phyloP scores from a whole-genome alignment of 2,113 vertebrate genomes.

The Brevimyrus niger region DNA sequence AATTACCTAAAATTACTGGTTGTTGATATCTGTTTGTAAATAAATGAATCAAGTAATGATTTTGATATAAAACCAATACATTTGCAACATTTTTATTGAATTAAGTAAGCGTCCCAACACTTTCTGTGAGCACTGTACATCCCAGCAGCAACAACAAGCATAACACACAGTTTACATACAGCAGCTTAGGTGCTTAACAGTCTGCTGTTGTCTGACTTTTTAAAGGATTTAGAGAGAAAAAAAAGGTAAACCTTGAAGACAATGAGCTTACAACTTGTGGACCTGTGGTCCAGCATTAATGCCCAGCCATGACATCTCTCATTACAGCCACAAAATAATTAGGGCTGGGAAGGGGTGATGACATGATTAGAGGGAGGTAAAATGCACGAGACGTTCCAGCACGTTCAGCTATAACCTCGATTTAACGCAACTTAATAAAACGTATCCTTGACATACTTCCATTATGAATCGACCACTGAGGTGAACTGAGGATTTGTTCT shows the following conservation, averaged over 20 bases:
- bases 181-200: not conserved
- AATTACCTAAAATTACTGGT: not conserved
- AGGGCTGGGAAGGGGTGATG: not conserved
- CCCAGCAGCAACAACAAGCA: not conserved
- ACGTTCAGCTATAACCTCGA: not conserved
- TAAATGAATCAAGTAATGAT: not conserved
- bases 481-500: not conserved
- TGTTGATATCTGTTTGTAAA: not conserved
- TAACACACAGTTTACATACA: not conserved
- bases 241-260: not conserved
- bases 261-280: not conserved
- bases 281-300: not conserved
- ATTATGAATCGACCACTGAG: not conserved
- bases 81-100: not conserved
- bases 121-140: not conserved
- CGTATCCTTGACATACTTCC: not conserved
- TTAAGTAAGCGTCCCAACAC: not conserved
- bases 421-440: not conserved
- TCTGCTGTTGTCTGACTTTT: not conserved
- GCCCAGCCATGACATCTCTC: not conserved
- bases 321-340: not conserved
- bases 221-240: not conserved
- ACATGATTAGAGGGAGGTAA: not conserved
- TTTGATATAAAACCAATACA: not conserved
- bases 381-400: not conserved